Base-by-base conservation (phyloP, 2,888 invertebrate genomes). In the Caenorhabditis sulstoni region DNA sequence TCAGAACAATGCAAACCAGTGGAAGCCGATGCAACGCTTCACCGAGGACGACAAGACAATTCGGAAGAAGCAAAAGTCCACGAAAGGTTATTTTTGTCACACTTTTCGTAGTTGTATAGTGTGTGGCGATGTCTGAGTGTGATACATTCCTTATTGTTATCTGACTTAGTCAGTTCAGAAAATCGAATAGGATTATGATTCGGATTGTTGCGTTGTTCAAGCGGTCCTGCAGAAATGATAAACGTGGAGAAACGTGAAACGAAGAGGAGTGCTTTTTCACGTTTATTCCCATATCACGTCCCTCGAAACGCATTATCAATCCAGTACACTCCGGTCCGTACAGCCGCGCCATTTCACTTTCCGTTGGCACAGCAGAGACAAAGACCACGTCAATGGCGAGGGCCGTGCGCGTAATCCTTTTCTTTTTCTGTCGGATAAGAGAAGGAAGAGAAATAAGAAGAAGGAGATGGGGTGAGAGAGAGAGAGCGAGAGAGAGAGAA, bases 21-120 rank as follows among this genome's bases (percentile, higher is more conserved):
- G 75, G 75, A 67, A 66, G 16, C 76, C 68, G 11, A 68, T 68
- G 62, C 76, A 76, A 16, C 14, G 76, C 20, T 68, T 70, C 14
- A 49, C 68, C 4, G 55, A 29, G 12, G 67, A 75, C 7, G 62
- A 67, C 8, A 62, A 62, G 9, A 12, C 57, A 0, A 12, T 20
- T 3, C 41, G 41, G 7, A 66, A 59, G 12, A 74, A 58, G 12
- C 57, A 35, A 11, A 73, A 64, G 29, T 12, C 37, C 8, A 9
- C 57, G 0, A 64, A 64, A 58, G 55, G 73, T 41, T 29, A 29
- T 29, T 29, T 29, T 7, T 7, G 29, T 29, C 29, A n/a, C n/a
- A n/a, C 7, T 29, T 29, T 29, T 29, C 29, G 29, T 29, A 29
- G 29, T 29, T 29, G 29, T 29, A 29, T 29, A 29, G 29, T 29